Conservation (phyloP, 2,888 invertebrate species). For the Monopis laevigella region DNA sequence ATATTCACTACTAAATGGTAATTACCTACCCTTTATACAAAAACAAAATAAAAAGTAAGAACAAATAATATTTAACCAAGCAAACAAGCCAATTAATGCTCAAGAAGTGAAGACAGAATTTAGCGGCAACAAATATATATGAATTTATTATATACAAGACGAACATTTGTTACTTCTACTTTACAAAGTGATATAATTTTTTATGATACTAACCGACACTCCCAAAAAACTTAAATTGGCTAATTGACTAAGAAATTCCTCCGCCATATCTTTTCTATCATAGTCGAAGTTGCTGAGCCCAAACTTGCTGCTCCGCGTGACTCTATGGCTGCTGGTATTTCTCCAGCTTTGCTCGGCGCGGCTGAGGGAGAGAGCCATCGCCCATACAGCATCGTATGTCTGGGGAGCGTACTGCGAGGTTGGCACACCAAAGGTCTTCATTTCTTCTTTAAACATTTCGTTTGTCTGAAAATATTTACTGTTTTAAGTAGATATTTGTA, state of each 20-base stretch:
- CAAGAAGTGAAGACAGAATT: too few species aligned
- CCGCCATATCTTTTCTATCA: conserved; percentile 75
- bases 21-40: too few species aligned
- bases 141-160: too few species aligned
- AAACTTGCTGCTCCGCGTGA: conserved; percentile 26
- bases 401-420: conserved; percentile 79
- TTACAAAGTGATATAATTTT: too few species aligned
- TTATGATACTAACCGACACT: conserved; percentile 81
- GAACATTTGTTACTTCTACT: too few species aligned
- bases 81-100: too few species aligned
- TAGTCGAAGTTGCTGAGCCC: conserved; percentile 76
- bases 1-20: too few species aligned
- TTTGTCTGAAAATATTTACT: conserved; percentile 62
- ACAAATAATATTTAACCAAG: too few species aligned
- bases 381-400: conserved; percentile 92
- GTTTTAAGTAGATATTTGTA: background rate
- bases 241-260: conserved; percentile 75
- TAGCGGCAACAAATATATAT: too few species aligned
- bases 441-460: conserved; percentile 69
- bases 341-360: conserved; percentile 70
- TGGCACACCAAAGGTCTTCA: conserved; percentile 58
- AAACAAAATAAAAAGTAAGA: too few species aligned
- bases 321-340: conserved; percentile 25
- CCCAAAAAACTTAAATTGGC: conserved; percentile 81
- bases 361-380: conserved; percentile 81